Conservation (phyloP, 2,797 vertebrate genomes). For the Schizopygopsis pylzovi region DNA sequence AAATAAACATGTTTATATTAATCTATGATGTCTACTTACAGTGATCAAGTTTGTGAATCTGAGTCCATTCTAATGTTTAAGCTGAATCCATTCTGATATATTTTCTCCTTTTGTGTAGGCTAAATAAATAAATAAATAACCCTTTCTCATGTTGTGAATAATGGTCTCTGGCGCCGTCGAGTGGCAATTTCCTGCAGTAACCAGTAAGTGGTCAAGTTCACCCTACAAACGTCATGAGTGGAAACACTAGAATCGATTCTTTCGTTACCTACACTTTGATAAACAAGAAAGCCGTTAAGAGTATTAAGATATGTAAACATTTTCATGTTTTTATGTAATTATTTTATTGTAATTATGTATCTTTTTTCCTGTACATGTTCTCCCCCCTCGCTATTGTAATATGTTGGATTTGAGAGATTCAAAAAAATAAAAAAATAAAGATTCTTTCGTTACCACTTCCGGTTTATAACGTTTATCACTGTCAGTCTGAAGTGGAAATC, state of each 20-base stretch:
- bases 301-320: too few relatives aligned
- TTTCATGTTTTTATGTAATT: too few relatives aligned
- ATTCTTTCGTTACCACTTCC: not conserved
- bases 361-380: too few relatives aligned
- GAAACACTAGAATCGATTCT: slow-evolving; percentile 3
- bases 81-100: not conserved
- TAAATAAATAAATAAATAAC: not conserved
- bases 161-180: not conserved
- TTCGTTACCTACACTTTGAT: not conserved
- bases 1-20: not conserved
- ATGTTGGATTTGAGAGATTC: too few relatives aligned
- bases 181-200: not conserved
- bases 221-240: not conserved
- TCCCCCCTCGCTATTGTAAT: too few relatives aligned
- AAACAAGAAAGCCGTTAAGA: too few relatives aligned
- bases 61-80: not conserved
- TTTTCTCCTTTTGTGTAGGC: not conserved
- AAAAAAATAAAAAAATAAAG: too few relatives aligned
- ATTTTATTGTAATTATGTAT: too few relatives aligned
- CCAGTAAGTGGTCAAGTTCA: too few relatives aligned
- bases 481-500: not conserved
- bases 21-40: not conserved
- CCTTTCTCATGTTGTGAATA: not conserved
- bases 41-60: not conserved
- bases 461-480: not conserved